phyloP scores from a whole-genome alignment of 2,888 invertebrate species.

The Scrobipalpa atriplicella region DNA sequence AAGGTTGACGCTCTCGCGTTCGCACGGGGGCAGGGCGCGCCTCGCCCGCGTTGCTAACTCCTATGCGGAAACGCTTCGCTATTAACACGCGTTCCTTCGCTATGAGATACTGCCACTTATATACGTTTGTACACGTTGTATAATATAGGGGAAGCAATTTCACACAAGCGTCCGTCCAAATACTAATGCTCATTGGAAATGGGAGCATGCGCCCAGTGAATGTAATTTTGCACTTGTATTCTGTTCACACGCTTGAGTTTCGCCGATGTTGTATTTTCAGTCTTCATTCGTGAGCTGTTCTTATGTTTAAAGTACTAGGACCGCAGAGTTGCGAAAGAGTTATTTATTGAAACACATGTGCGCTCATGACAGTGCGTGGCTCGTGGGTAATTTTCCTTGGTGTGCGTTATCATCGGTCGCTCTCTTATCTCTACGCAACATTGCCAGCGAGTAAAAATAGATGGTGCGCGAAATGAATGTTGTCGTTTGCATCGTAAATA shows the following conservation, averaged over 20 bases:
- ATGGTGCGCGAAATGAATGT: constrained; percentile 16
- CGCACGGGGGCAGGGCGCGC: constrained; percentile 72
- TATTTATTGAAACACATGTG: constrained; percentile 47
- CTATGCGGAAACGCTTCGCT: constrained; percentile 81
- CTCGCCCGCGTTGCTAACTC: constrained; percentile 65
- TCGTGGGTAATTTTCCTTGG: constrained; percentile 41
- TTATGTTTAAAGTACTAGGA: constrained; percentile 72
- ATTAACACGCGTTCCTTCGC: constrained; percentile 79
- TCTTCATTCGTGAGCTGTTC: constrained; percentile 72
- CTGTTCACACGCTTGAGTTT: constrained; percentile 64
- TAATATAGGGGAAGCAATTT: constrained; percentile 68
- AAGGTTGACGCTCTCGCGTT: constrained; percentile 80
- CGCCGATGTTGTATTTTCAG: constrained; percentile 62
- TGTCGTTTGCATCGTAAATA: not conserved
- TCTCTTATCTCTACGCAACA: constrained; percentile 35
- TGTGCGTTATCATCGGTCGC: constrained; percentile 60
- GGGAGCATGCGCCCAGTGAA: constrained; percentile 55
- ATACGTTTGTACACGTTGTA: constrained; percentile 57
- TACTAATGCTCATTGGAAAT: constrained; percentile 46
- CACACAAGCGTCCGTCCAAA: constrained; percentile 54
- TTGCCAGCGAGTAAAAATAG: constrained; percentile 15
- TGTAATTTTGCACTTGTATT: constrained; percentile 61
- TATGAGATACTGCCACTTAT: constrained; percentile 79
- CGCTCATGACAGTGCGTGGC: constrained; percentile 32
- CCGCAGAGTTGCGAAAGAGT: constrained; percentile 50